Percentiles rank a stretch among this genome's conserved stretches.
These are phyloP conservation scores for Aulostomus chinensis DNA, from an alignment of 2,797 vertebrate genomes.

Conservation along the genomic window DNA sequence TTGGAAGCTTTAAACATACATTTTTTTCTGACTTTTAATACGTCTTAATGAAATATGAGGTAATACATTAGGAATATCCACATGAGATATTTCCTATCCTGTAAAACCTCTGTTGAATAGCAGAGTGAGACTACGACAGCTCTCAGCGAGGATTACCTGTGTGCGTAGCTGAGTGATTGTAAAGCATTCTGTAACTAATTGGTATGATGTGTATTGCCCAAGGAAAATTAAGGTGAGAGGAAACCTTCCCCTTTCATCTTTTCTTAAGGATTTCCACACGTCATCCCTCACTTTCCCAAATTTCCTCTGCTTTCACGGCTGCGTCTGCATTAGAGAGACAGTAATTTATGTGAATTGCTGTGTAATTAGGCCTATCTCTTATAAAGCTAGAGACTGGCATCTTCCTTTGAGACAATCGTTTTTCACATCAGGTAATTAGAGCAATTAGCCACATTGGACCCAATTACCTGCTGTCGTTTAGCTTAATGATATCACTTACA, in stretches of 20 bases:
- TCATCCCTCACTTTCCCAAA: constrained; percentile 43
- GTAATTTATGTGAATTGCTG: constrained; percentile 71
- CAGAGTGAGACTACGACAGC: background rate
- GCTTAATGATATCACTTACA: constrained; percentile 69
- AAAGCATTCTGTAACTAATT: constrained; percentile 17
- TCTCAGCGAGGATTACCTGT: constrained; percentile 13
- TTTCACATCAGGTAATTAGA: constrained; percentile 69
- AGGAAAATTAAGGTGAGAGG: constrained; percentile 11
- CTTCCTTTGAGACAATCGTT: constrained; percentile 65
- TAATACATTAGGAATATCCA: background rate
- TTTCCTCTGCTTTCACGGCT: constrained; percentile 47
- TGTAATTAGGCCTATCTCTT: constrained; percentile 70
- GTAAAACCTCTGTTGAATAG: background rate
- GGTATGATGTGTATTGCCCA: constrained; percentile 14
- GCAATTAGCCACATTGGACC: constrained; percentile 71
- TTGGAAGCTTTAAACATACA: too few relatives aligned
- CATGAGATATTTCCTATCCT: too few relatives aligned
- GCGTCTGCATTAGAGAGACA: constrained; percentile 59
- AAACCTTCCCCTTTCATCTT: constrained; percentile 23
- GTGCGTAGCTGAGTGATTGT: background rate
- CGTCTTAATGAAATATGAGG: too few relatives aligned
- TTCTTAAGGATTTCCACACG: constrained; percentile 30
- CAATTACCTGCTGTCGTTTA: constrained; percentile 68
- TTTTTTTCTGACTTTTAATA: too few relatives aligned
- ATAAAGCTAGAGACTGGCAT: constrained; percentile 43